These are phyloP conservation scores for Sitta carolinensis DNA, from an alignment of 2,797 vertebrate genomes.

Conservation along the genomic window DNA sequence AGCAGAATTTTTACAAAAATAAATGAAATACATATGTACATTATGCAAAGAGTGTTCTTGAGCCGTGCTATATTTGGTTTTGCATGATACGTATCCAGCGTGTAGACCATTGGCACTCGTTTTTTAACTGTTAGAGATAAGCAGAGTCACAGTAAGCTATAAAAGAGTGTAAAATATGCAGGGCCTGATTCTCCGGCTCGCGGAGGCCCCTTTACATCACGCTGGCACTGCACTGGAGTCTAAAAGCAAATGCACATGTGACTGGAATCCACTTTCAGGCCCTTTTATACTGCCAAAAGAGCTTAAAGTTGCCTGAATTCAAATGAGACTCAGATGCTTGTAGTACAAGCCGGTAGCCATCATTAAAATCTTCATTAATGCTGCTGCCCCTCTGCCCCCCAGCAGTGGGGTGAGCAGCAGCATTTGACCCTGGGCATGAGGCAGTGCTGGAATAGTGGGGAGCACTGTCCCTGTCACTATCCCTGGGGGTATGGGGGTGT, in stretches of 20 bases:
- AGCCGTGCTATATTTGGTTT: slow-evolving; percentile 73
- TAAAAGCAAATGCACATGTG: slow-evolving; percentile 65
- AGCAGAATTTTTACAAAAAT: slow-evolving; percentile 74
- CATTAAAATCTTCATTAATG: slow-evolving; percentile 29
- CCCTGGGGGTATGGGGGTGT: accelerated
- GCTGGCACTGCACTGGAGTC: slow-evolving; percentile 50
- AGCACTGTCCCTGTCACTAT: not conserved
- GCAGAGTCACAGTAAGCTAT: slow-evolving; percentile 63
- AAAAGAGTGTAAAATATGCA: slow-evolving; percentile 68
- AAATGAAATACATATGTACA: slow-evolving; percentile 75
- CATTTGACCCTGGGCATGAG: accelerated
- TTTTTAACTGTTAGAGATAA: slow-evolving; percentile 68
- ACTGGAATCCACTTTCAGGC: slow-evolving; percentile 69
- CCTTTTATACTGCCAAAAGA: slow-evolving; percentile 68
- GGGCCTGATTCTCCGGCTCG: slow-evolving; percentile 62
- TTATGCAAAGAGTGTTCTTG: slow-evolving; percentile 75
- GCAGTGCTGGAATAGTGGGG: not conserved
- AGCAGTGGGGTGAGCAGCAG: not conserved
- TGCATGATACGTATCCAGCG: slow-evolving; percentile 70
- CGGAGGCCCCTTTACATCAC: slow-evolving; percentile 65
- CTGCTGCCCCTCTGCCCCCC: not conserved
- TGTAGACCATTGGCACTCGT: slow-evolving; percentile 68
- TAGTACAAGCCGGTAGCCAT: slow-evolving; percentile 19
- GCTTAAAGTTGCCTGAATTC: slow-evolving; percentile 68
- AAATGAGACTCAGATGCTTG: slow-evolving; percentile 61